Conservation (phyloP, 2,113 vertebrate species). For the Petaurus breviceps region DNA sequence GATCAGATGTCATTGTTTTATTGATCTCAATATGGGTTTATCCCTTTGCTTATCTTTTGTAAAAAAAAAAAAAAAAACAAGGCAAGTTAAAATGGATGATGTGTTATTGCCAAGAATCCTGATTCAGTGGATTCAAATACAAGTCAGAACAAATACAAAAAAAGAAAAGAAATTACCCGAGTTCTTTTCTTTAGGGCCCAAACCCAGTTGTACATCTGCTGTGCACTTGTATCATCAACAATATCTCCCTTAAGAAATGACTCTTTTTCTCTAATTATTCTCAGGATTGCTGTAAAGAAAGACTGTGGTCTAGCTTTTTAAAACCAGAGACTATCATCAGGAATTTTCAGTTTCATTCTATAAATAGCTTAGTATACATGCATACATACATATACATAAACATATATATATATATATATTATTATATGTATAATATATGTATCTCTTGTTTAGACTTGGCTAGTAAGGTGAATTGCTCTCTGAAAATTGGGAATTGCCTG, state of each 20-base stretch:
- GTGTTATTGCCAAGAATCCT: not conserved
- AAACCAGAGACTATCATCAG: conserved; percentile 1
- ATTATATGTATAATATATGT: not conserved
- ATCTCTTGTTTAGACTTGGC: not conserved
- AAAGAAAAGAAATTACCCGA: conserved; percentile 5
- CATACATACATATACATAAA: too few relatives aligned
- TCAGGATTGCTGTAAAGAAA: not conserved
- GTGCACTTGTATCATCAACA: not conserved
- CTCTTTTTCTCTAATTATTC: not conserved
- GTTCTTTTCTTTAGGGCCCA: not conserved
- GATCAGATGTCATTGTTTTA: not conserved
- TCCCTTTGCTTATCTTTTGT: not conserved
- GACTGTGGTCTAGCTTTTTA: not conserved
- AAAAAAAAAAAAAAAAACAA: not conserved
- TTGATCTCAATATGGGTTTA: conserved; percentile 1
- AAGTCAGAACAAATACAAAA: conserved; percentile 50
- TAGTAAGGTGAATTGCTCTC: not conserved
- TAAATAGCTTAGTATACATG: not conserved
- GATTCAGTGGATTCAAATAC: not conserved
- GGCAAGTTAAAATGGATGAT: not conserved
- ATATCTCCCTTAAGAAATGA: not conserved
- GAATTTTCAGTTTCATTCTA: not conserved
- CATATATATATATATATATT: too few relatives aligned
- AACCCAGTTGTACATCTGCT: not conserved
- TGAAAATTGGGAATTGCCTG: not conserved